Percentiles rank a stretch among this genome's conserved stretches.
These are phyloP conservation scores for Passer domesticus DNA, from an alignment of 2,113 vertebrate species.

Conservation along the genomic window DNA sequence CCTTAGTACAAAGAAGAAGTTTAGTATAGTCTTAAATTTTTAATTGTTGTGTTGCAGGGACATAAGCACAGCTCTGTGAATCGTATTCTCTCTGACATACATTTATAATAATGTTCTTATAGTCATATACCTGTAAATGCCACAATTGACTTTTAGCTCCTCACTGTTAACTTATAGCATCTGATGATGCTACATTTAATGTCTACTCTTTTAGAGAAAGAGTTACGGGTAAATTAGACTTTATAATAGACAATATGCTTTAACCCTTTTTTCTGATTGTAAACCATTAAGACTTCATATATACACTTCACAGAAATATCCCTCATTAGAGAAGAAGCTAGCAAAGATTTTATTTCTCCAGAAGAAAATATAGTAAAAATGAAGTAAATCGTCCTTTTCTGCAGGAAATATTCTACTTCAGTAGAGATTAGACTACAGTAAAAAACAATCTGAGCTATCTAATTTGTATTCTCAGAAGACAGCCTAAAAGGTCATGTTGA, in stretches of 20 bases:
- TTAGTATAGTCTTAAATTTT: neutral
- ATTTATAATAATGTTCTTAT: neutral
- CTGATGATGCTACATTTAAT: neutral
- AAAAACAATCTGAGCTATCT: neutral
- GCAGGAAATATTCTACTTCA: neutral
- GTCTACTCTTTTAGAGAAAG: neutral
- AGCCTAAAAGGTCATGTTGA: neutral
- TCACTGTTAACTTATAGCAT: neutral
- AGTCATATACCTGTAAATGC: neutral
- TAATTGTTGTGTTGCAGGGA: neutral
- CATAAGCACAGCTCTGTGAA: neutral
- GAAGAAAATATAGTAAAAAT: neutral
- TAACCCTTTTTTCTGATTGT: neutral
- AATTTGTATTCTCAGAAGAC: neutral
- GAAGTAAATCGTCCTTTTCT: neutral
- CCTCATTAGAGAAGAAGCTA: neutral
- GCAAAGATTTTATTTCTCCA: neutral
- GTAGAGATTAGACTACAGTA: neutral
- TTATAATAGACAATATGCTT: neutral
- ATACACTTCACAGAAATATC: neutral
- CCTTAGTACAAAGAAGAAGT: neutral
- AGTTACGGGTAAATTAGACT: neutral
- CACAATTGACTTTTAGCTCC: neutral
- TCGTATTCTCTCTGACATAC: neutral
- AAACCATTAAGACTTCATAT: neutral